Percentiles rank a stretch among this genome's conserved stretches.
Evolutionary conservation across 2,888 invertebrate genomes (phyloP).

Genomic region (Trichogramma dendrolimi): DNA sequence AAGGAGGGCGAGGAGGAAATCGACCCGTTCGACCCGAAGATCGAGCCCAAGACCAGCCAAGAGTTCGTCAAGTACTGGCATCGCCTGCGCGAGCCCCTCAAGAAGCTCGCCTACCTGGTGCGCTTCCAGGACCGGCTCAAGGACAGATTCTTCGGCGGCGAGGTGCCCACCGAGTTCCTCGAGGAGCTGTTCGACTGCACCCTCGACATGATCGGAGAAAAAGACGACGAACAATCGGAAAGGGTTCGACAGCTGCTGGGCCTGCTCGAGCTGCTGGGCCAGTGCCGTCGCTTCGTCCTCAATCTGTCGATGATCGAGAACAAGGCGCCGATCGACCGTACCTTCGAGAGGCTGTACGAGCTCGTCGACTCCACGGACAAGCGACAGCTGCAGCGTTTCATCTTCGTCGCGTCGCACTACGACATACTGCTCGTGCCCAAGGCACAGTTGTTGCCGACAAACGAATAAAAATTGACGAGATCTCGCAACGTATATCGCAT

Average conservation of each 20-base stretch:
- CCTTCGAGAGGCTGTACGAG: too few relatives aligned
- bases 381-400: too few relatives aligned
- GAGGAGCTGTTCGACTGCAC: conserved; percentile 36
- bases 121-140: conserved; percentile 30
- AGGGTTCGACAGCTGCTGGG: conserved; percentile 33
- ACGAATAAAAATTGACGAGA: too few relatives aligned
- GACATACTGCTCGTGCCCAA: too few relatives aligned
- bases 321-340: too few relatives aligned
- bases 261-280: conserved; percentile 36
- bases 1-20: too few relatives aligned
- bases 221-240: background rate
- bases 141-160: conserved; percentile 35
- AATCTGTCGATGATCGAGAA: conserved; percentile 29
- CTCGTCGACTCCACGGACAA: too few relatives aligned
- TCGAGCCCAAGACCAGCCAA: conserved; percentile 31
- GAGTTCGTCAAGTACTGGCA: conserved; percentile 40
- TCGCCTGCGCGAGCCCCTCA: conserved; percentile 17
- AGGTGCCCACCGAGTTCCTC: conserved; percentile 38
- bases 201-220: conserved; percentile 13
- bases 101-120: conserved; percentile 36
- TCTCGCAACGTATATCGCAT: too few relatives aligned
- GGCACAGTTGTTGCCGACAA: too few relatives aligned
- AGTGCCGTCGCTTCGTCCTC: conserved; percentile 41
- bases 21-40: too few relatives aligned
- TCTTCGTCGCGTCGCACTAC: too few relatives aligned